Evolutionary conservation across 2,797 vertebrate genomes (phyloP).

Genomic region (Furcifer pardalis): DNA sequence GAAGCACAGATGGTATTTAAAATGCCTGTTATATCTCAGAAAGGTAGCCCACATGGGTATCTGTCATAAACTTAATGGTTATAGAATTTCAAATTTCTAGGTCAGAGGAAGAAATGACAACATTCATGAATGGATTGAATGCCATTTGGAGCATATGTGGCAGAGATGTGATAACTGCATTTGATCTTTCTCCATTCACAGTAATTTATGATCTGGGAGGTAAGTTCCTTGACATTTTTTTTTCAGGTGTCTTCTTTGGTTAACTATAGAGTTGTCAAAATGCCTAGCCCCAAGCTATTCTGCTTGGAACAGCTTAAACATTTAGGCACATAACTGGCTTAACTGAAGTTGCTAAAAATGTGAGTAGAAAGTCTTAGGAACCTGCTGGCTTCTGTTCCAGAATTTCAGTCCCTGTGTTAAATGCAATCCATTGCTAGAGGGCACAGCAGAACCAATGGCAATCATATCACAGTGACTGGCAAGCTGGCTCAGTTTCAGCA

Average conservation of each 20-base stretch:
- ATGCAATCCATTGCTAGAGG: neutral
- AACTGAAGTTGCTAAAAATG: neutral
- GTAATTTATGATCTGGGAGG: constrained; percentile 85
- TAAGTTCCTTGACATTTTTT: constrained; percentile 44
- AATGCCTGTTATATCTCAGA: neutral
- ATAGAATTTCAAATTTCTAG: constrained; percentile 69
- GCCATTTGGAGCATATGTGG: constrained; percentile 88
- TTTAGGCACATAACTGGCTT: neutral
- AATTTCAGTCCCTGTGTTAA: neutral
- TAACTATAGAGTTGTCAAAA: neutral
- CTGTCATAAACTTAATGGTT: neutral
- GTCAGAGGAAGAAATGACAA: constrained; percentile 86
- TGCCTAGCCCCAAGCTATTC: neutral
- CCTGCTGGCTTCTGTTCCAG: neutral
- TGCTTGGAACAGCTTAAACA: neutral
- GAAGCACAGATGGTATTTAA: neutral
- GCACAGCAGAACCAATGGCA: neutral
- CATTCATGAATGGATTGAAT: constrained; percentile 86
- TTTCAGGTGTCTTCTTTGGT: neutral
- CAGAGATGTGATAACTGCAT: constrained; percentile 77
- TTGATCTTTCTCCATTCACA: constrained; percentile 80
- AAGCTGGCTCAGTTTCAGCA: neutral
- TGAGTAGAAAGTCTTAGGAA: neutral
- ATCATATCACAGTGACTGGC: neutral
- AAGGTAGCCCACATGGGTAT: neutral